phyloP scores from a whole-genome alignment of 92 coral and sea anemone genomes.

The Phenganax marumi region DNA sequence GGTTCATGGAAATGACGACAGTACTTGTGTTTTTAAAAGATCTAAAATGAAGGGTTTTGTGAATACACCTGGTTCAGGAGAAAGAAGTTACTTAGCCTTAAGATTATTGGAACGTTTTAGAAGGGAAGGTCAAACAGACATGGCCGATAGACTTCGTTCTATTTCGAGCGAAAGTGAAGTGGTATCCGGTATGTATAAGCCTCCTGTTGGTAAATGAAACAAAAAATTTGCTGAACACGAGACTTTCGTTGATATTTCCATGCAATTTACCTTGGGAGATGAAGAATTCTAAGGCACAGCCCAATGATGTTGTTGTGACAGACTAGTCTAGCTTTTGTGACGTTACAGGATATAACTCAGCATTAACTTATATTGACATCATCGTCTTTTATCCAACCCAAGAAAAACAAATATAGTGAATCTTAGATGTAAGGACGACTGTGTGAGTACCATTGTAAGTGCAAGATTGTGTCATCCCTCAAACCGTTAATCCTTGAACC shows the following conservation, averaged over 20 bases:
- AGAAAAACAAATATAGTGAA: too few relatives aligned
- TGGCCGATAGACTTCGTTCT: constrained; percentile 23
- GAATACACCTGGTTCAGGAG: constrained; percentile 5
- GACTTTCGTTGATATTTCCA: neutral
- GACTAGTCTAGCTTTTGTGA: neutral
- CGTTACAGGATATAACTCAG: too few relatives aligned
- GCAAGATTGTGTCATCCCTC: too few relatives aligned
- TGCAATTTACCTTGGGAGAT: neutral
- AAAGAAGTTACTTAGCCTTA: constrained; percentile 13
- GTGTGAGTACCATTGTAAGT: too few relatives aligned
- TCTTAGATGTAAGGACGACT: too few relatives aligned
- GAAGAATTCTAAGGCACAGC: neutral
- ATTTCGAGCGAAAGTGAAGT: constrained; percentile 19
- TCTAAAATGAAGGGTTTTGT: neutral
- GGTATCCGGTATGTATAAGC: neutral
- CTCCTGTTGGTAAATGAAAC: neutral
- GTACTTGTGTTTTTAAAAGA: neutral
- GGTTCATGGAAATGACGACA: neutral
- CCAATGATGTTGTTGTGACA: constrained; percentile 4
- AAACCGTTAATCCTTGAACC: too few relatives aligned
- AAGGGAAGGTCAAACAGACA: neutral
- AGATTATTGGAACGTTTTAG: constrained; percentile 33
- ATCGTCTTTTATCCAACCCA: too few relatives aligned
- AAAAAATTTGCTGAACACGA: neutral
- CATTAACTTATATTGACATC: too few relatives aligned